A percentile compares a stretch with the other conserved stretches of the same genome.
Evolutionary conservation across 2,797 vertebrate genomes (phyloP).

Genomic region (Anguilla marmorata): DNA sequence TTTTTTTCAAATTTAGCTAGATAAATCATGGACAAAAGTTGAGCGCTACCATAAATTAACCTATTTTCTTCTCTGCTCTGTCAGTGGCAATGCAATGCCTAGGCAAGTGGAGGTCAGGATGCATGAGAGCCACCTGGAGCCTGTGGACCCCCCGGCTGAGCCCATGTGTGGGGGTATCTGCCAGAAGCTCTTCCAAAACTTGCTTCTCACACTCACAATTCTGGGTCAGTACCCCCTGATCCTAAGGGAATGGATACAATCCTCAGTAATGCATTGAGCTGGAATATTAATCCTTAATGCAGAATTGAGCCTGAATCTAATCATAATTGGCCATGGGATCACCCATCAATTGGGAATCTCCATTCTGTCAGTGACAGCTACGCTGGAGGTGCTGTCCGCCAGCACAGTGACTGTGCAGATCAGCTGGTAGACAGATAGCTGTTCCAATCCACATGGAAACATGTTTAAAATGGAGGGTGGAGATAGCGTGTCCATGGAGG

Average conservation of each 20-base stretch:
- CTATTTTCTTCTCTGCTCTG: slow-evolving; percentile 27
- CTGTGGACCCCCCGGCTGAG: slow-evolving; percentile 60
- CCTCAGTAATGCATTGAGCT: not conserved
- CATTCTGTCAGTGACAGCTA: not conserved
- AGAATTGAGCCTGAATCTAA: not conserved
- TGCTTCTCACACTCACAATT: slow-evolving; percentile 91
- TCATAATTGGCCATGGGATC: not conserved
- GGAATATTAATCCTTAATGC: not conserved
- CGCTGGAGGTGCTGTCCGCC: not conserved
- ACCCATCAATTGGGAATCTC: not conserved
- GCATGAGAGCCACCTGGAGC: slow-evolving; percentile 83
- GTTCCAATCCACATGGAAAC: not conserved
- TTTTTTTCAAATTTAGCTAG: not conserved
- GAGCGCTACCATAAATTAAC: not conserved
- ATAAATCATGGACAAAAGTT: not conserved
- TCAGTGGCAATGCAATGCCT: slow-evolving; percentile 89
- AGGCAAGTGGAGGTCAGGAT: slow-evolving; percentile 96
- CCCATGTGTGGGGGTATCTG: slow-evolving; percentile 75
- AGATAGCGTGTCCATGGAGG: not conserved
- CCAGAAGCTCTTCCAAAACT: slow-evolving; percentile 84
- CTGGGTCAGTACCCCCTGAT: slow-evolving; percentile 69
- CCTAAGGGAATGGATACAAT: slow-evolving; percentile 5
- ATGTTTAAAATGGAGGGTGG: not conserved
- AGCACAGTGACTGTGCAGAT: not conserved
- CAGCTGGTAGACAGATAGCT: not conserved